These are phyloP conservation scores for Ploceus nigricollis DNA, from an alignment of 2,113 vertebrate genomes.

Conservation along the genomic window DNA sequence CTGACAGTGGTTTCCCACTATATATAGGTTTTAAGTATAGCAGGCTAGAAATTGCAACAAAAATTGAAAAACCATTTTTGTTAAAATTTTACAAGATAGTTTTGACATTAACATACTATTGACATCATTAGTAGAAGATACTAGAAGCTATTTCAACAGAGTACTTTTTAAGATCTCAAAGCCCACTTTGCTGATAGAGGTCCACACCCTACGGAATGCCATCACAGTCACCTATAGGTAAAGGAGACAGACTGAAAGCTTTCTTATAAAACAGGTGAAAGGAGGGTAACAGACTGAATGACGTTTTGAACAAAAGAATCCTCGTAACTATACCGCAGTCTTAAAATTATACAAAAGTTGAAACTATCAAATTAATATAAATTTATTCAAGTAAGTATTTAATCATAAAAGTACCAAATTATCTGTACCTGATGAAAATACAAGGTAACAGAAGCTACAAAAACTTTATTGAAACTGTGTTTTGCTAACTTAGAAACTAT, in stretches of 20 bases:
- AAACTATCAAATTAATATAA: background rate
- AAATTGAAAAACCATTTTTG: background rate
- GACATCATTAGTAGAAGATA: background rate
- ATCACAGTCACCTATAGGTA: background rate
- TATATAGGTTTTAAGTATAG: background rate
- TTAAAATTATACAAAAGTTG: background rate
- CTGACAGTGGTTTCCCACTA: background rate
- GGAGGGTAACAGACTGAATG: background rate
- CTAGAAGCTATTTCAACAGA: background rate
- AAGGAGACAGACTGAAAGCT: background rate
- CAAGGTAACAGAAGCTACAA: background rate
- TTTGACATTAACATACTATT: background rate
- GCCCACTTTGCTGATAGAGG: background rate
- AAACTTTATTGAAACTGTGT: background rate
- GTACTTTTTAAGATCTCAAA: background rate
- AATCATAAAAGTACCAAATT: background rate
- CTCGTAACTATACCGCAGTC: background rate
- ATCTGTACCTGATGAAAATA: background rate
- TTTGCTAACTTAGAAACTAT: background rate
- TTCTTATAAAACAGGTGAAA: background rate
- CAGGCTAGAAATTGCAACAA: background rate
- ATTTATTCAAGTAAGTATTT: background rate
- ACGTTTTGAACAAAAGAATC: background rate
- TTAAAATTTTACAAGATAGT: background rate
- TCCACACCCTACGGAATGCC: background rate